Evolutionary conservation across 2,797 vertebrate genomes (phyloP).

Genomic region (Tokudaia tokunoshimensis): DNA sequence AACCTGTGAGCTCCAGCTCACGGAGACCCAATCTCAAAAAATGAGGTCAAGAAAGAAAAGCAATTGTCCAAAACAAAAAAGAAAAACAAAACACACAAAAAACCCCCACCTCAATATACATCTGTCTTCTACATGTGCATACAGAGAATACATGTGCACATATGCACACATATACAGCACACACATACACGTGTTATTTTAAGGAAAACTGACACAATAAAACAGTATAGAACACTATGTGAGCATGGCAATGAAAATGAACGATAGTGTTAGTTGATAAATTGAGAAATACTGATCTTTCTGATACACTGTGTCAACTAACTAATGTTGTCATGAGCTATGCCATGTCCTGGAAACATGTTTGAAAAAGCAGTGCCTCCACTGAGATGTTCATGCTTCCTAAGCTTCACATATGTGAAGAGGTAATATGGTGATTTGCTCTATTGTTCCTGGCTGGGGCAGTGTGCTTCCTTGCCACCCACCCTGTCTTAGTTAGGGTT

Average conservation of each 20-base stretch:
- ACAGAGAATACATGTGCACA: neutral
- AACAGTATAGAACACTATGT: neutral
- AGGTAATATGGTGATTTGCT: neutral
- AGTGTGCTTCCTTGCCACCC: no score
- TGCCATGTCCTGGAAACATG: neutral
- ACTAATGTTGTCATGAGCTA: neutral
- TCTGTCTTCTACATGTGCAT: neutral
- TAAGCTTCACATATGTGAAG: neutral
- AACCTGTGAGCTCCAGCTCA: neutral
- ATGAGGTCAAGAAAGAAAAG: neutral
- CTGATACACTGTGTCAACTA: neutral
- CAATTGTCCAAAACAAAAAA: neutral
- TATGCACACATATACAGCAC: neutral
- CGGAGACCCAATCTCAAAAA: neutral
- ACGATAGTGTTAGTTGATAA: neutral
- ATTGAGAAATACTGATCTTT: neutral
- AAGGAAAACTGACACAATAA: neutral
- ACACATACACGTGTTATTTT: neutral
- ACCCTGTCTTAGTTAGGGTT: no score
- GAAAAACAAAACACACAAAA: neutral
- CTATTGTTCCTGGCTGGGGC: neutral
- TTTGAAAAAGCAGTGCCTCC: neutral
- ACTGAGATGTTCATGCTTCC: neutral
- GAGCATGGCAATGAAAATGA: neutral
- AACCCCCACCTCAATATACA: neutral